Evolutionary conservation across 1,140 invertebrate genomes (phyloP).

Genomic region (Argopecten irradians): DNA sequence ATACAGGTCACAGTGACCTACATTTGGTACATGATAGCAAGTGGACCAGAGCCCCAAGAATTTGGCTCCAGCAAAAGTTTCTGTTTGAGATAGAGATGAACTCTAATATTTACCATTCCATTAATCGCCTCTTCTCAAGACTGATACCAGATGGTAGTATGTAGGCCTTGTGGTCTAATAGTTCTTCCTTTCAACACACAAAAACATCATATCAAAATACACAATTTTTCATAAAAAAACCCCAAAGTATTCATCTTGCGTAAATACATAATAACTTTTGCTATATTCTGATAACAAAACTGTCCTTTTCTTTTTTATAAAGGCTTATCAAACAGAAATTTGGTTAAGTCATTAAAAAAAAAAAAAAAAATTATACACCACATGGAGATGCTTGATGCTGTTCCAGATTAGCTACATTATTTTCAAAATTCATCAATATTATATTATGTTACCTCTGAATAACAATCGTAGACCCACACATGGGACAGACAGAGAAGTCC

Average conservation of each 20-base stretch:
- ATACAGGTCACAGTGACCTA: too few relatives aligned
- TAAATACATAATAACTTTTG: too few relatives aligned
- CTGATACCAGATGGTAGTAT: conserved; percentile 75
- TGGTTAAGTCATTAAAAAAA: too few relatives aligned
- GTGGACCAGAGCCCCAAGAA: not conserved
- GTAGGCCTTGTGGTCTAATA: conserved; percentile 68
- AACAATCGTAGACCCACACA: conserved; percentile 75
- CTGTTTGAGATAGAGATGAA: not conserved
- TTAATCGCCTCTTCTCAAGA: conserved; percentile 66
- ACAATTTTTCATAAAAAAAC: too few relatives aligned
- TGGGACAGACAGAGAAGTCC: conserved; percentile 75
- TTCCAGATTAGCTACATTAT: too few relatives aligned
- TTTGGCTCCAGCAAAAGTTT: not conserved
- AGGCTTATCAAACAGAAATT: too few relatives aligned
- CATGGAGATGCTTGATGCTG: too few relatives aligned
- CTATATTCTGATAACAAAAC: too few relatives aligned
- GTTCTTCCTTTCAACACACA: conserved; percentile 51
- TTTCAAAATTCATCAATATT: conserved; percentile 32
- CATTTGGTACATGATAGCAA: too few relatives aligned
- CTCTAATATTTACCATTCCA: conserved; percentile 67
- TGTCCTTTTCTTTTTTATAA: too few relatives aligned
- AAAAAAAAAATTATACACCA: too few relatives aligned
- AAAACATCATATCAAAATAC: not conserved
- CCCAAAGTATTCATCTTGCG: too few relatives aligned
- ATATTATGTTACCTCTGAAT: conserved; percentile 60